A percentile compares a stretch with the other conserved stretches of the same genome.
Evolutionary conservation across 35 echinoderm and acorn worm species (phyloP).

Genomic region (Ophioderma brevispina): DNA sequence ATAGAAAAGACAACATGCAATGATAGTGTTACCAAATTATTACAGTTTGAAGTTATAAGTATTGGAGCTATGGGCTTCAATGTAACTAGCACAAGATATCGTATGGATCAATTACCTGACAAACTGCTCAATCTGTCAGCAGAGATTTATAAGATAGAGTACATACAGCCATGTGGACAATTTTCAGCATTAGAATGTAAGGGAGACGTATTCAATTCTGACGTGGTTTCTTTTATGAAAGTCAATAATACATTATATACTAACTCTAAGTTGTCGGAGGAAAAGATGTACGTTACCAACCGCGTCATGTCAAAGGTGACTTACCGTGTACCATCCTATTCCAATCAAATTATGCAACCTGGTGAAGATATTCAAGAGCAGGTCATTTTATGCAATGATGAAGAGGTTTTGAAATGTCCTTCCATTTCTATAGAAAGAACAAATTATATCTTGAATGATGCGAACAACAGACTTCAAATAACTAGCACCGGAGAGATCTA

Average conservation of each 20-base stretch:
- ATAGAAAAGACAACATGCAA: background rate
- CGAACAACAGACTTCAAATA: background rate
- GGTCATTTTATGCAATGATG: background rate
- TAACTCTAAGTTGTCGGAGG: background rate
- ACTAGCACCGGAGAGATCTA: background rate
- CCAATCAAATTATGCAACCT: background rate
- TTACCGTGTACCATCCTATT: background rate
- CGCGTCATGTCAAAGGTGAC: background rate
- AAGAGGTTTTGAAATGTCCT: background rate
- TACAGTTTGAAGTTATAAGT: background rate
- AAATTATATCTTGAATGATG: background rate
- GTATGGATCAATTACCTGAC: background rate
- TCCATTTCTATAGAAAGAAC: background rate
- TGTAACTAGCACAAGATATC: background rate
- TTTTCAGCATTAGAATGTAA: background rate
- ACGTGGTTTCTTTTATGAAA: background rate
- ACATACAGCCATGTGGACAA: background rate
- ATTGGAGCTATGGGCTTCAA: background rate
- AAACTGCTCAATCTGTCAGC: background rate
- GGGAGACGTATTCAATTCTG: background rate
- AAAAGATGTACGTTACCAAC: background rate
- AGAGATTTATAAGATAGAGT: background rate
- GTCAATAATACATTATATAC: background rate
- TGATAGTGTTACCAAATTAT: background rate
- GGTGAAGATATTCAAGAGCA: background rate